These are phyloP conservation scores for Epicauta chinensis DNA, from an alignment of 1,140 invertebrate genomes.

Conservation along the genomic window DNA sequence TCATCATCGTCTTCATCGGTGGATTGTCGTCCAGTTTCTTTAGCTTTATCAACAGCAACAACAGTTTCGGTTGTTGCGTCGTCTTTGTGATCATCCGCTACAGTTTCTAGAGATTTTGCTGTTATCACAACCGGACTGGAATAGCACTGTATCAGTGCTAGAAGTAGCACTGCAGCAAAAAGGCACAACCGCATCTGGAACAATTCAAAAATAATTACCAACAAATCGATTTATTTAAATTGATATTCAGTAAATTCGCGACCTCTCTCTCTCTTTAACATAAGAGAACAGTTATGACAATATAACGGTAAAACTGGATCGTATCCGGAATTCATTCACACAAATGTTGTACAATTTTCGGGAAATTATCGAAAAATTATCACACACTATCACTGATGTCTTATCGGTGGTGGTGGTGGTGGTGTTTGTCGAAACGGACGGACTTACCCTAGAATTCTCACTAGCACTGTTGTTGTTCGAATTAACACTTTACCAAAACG, in stretches of 20 bases:
- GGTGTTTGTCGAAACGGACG: no score
- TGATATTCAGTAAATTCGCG: background rate
- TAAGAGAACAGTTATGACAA: background rate
- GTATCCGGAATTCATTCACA: no score
- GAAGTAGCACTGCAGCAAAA: slow-evolving; percentile 30
- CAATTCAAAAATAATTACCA: background rate
- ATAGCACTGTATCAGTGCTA: slow-evolving; percentile 25
- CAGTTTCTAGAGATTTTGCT: slow-evolving; percentile 27
- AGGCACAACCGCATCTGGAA: slow-evolving; percentile 27
- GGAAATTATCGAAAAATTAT: no score
- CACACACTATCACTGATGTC: no score
- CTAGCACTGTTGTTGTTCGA: background rate
- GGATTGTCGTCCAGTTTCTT: slow-evolving; percentile 36
- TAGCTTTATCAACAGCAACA: slow-evolving; percentile 6
- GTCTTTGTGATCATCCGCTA: slow-evolving; percentile 25
- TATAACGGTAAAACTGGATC: background rate
- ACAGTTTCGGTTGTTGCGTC: slow-evolving; percentile 1
- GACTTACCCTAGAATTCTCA: slow-evolving; percentile 3
- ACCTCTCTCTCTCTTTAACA: background rate
- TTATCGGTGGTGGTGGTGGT: no score
- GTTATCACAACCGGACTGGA: slow-evolving; percentile 31
- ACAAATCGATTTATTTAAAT: background rate
- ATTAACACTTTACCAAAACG: background rate
- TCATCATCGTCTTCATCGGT: slow-evolving; percentile 34
- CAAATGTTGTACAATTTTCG: no score